Evolutionary conservation across 2,888 invertebrate genomes (phyloP), one percentile per base, ranked within the genome.

Genomic region (Caenorhabditis sp.): DNA sequence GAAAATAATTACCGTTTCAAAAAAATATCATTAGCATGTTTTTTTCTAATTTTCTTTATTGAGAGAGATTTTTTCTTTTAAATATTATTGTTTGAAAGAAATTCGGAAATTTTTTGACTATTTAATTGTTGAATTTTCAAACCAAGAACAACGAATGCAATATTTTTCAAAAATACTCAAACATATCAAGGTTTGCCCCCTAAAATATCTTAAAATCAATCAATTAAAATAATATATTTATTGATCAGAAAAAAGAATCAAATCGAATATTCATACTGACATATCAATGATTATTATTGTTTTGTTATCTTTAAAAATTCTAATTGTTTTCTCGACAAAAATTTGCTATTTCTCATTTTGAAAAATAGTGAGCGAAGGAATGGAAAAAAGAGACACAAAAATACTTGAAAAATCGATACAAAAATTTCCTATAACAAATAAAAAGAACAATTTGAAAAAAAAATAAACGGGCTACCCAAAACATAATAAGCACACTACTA

Each of bases 331-430:
- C 21, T 57, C 21, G 21, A n/a, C 21, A 1, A 25, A 23, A 23
- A 57, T 14, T 14, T 25, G 26, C 23, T 57, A 57, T 1, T 57
- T 25, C 17, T 26, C n/a, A 14, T 57, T 53, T 53, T 53, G 53
- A 53, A 53, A 53, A 21, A 53, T 21, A 53, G 23, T 53, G 23
- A 53, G 53, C 23, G 23, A 53, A 53, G 23, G 53, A 53, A 53
- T 21, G 53, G 23, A 53, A 21, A 53, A 21, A 8, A 10, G 53
- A 53, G 23, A 53, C 8, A 23, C 21, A 53, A 7, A 53, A 7
- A 53, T 17, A 49, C 14, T 17, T n/a, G 17, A 49, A 49, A 14
- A 49, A 49, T 14, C 49, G n/a, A 1, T 17, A 49, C 17, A 53
- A 53, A 53, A 53, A 53, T 53, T 23, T 21, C 20, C 23, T 21